These are phyloP conservation scores for Aradus depressus DNA, from an alignment of 2,888 invertebrate genomes.

Conservation along the genomic window DNA sequence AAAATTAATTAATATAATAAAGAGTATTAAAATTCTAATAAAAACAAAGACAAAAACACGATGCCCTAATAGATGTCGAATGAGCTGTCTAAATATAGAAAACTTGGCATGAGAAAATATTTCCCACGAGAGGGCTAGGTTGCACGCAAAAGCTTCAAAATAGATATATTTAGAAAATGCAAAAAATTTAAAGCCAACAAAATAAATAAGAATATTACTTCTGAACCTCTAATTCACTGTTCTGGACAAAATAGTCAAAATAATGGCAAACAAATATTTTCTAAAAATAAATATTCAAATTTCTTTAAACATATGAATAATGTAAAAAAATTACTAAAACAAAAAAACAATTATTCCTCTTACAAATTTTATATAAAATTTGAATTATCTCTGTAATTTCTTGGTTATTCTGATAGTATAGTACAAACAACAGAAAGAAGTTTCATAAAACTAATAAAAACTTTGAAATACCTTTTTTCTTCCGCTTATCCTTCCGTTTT, in stretches of 20 bases:
- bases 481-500: slow-evolving; percentile 73
- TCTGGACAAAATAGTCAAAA: too few relatives aligned
- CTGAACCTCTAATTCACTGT: background rate
- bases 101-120: slow-evolving; percentile 14
- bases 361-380: too few relatives aligned
- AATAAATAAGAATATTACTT: background rate
- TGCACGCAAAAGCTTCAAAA: background rate
- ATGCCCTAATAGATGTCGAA: too few relatives aligned
- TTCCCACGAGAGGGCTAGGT: slow-evolving; percentile 4
- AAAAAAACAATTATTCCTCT: background rate
- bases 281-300: too few relatives aligned
- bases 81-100: slow-evolving; percentile 16
- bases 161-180: slow-evolving; percentile 6
- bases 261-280: too few relatives aligned
- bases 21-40: too few relatives aligned
- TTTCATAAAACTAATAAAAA: too few relatives aligned
- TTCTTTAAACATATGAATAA: background rate
- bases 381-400: too few relatives aligned
- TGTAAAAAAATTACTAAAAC: background rate
- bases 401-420: too few relatives aligned
- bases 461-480: slow-evolving; percentile 70
- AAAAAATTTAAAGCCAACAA: background rate
- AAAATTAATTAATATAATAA: too few relatives aligned
- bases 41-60: too few relatives aligned
- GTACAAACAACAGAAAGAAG: too few relatives aligned